phyloP scores from a whole-genome alignment of 2,888 invertebrate species.

The Hypomecis atomaria region DNA sequence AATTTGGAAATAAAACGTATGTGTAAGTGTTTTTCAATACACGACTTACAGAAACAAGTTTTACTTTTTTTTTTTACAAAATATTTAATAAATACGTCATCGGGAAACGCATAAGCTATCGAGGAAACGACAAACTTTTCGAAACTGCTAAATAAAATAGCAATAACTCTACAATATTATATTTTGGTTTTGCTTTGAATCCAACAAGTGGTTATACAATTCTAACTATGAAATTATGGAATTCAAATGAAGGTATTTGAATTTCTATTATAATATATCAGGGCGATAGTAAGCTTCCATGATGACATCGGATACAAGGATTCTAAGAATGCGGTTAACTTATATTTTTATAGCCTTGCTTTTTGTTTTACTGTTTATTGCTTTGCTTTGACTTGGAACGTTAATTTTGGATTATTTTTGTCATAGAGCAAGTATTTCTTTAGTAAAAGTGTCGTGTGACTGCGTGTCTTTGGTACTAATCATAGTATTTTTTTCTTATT shows the following conservation, averaged over 20 bases:
- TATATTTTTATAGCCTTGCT: slow-evolving; percentile 25
- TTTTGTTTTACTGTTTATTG: slow-evolving; percentile 12
- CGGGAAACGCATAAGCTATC: no score
- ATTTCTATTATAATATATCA: slow-evolving; percentile 33
- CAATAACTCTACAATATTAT: not conserved
- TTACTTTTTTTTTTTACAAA: no score
- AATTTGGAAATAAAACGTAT: no score
- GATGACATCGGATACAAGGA: slow-evolving; percentile 29
- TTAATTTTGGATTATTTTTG: not conserved
- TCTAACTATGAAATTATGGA: slow-evolving; percentile 14
- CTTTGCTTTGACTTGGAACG: not conserved
- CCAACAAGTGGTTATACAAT: slow-evolving; percentile 39
- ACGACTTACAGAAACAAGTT: no score
- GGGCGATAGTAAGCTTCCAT: slow-evolving; percentile 14
- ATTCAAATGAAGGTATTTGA: slow-evolving; percentile 35
- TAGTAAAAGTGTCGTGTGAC: no score
- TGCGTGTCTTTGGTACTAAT: no score
- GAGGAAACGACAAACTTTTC: no score
- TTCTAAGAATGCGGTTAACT: slow-evolving; percentile 24
- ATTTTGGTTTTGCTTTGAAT: slow-evolving; percentile 5
- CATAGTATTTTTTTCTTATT: no score
- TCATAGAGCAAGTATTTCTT: not conserved
- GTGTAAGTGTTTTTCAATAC: no score
- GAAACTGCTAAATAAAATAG: no score
- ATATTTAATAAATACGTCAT: no score